Base-by-base conservation (phyloP, 92 coral and sea anemone species). In the Parazoanthus swiftii region DNA sequence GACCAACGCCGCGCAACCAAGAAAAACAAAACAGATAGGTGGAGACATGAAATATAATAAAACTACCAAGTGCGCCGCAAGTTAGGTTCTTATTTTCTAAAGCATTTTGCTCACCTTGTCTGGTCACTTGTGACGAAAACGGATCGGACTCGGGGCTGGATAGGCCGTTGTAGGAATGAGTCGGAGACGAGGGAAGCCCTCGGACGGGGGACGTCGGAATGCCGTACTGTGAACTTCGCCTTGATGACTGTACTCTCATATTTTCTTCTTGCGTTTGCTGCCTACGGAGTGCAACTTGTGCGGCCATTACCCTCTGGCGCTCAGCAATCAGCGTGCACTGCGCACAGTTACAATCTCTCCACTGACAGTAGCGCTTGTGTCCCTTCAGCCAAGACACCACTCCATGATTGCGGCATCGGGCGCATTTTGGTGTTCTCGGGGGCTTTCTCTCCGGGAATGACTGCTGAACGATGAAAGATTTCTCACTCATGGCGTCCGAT, bases 221-320 rank as follows among this genome's bases (percentile, higher is more conserved):
- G 87, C 79, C 77, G 46, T 81, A 92, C 2, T 90, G 20, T 21
- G 93, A 79, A 2, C 56, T 75, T 68, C 88, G 92, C 59, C 88
- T 79, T 15, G 88, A 67, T 25, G 88, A 74, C 72, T 91, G 94
- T 8, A 85, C 92, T 74, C 95, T 88, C 92, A 97, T 94, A 42
- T n/a, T 90, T 78, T 97, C 99, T 81, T 97, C 99, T 76, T 97
- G 99, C 8, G 99, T 97, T 77, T 95, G 98, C 77, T 95, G 98
- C 35, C 98, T 86, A 68, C 98, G 89, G 21, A 95, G 90, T 0
- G 98, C 98, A 16, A 95, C 98, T 76, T 95, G 98, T 23, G 98
- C 98, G 2, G 98, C 98, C 98, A 95, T 95, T 25, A 95, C 96
- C 23, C 98, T 90, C 81, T 95, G 98, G 14, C 98, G 89, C 70